Conservation (phyloP, 2,797 vertebrate genomes). For the Numenius phaeopus region DNA sequence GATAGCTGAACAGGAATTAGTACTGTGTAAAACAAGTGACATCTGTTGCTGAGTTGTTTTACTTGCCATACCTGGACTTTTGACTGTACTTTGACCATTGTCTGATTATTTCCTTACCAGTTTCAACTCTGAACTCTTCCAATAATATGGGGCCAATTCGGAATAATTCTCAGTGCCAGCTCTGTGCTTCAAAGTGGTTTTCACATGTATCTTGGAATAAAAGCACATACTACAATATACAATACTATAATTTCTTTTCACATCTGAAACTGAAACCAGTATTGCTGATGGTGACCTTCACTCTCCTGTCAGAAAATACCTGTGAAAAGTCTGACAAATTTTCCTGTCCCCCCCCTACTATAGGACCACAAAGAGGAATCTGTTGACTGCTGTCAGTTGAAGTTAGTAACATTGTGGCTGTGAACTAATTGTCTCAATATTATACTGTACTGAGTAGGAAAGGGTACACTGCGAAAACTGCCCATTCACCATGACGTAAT, state of each 20-base stretch:
- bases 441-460: background rate
- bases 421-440: background rate
- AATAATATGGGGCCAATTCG: background rate
- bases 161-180: background rate
- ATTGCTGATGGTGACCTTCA: background rate
- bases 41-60: background rate
- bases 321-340: background rate
- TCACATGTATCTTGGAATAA: background rate
- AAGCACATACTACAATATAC: background rate
- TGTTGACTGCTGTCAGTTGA: background rate
- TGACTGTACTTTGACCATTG: background rate
- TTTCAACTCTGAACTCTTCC: background rate
- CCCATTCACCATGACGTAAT: background rate
- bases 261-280: background rate
- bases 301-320: background rate
- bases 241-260: background rate
- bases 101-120: background rate
- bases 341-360: background rate
- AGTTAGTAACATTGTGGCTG: background rate
- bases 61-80: background rate
- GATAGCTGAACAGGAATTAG: background rate
- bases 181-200: background rate
- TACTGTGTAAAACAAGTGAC: rapidly evolving
- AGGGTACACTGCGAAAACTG: background rate
- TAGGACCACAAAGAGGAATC: background rate